Evolutionary conservation across 2,888 invertebrate species (phyloP).

Genomic region (Eristalinus sepulchralis): DNA sequence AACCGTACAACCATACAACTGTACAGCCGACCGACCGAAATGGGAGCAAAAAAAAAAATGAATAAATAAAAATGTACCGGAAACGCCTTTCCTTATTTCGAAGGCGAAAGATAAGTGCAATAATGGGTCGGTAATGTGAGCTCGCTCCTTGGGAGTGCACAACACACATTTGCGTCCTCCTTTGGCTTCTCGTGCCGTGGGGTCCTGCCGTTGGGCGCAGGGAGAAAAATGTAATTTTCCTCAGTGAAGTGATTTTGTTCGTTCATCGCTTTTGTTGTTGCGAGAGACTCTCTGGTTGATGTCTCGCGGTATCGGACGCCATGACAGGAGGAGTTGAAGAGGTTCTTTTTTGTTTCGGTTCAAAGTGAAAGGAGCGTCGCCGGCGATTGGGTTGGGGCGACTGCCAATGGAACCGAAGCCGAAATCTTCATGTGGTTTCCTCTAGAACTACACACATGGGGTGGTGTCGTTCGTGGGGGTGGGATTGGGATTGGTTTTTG

Average conservation of each 20-base stretch:
- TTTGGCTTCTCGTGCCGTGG: slow-evolving; percentile 13
- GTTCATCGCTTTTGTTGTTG: background rate
- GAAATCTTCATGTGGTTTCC: slow-evolving; percentile 36
- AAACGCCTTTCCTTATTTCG: slow-evolving; percentile 71
- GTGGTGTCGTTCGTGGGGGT: background rate
- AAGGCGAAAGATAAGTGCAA: slow-evolving; percentile 71
- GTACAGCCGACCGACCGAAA: background rate
- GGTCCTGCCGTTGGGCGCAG: background rate
- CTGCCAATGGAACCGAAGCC: slow-evolving; percentile 56
- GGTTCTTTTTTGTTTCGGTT: slow-evolving; percentile 15
- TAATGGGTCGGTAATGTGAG: slow-evolving; percentile 71
- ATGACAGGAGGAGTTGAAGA: slow-evolving; percentile 48
- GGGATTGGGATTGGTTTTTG: slow-evolving; percentile 1
- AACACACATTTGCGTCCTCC: slow-evolving; percentile 50
- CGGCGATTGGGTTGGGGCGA: slow-evolving; percentile 60
- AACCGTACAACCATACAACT: background rate
- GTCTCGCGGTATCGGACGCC: slow-evolving; percentile 20
- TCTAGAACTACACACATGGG: slow-evolving; percentile 45
- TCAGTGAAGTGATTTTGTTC: slow-evolving; percentile 57
- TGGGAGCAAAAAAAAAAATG: background rate
- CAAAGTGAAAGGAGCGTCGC: slow-evolving; percentile 40
- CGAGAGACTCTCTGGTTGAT: background rate
- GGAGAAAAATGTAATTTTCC: slow-evolving; percentile 56
- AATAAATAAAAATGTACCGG: slow-evolving; percentile 68
- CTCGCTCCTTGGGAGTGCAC: slow-evolving; percentile 56